Evolutionary conservation across 1,140 invertebrate genomes (phyloP).

Genomic region (Diorhabda elongata): DNA sequence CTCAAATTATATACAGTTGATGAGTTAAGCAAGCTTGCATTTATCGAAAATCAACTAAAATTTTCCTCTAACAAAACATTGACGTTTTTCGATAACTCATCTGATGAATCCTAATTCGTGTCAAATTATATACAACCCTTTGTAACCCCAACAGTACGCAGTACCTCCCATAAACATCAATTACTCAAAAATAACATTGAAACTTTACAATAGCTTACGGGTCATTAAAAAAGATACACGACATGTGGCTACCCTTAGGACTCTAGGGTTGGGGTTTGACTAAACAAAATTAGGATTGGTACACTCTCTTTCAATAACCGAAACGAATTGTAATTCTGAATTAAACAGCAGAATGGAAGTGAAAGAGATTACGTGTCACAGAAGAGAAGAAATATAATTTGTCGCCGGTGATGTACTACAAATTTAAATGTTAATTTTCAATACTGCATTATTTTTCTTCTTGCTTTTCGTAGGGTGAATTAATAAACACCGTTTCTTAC

Average conservation of each 20-base stretch:
- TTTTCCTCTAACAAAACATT: not conserved
- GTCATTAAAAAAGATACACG: conserved; percentile 21
- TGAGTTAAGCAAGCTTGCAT: no score
- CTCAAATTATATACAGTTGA: no score
- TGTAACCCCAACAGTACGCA: not conserved
- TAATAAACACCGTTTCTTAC: no score
- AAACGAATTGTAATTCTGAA: not conserved
- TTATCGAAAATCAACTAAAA: no score
- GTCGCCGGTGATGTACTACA: not conserved
- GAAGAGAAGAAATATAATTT: no score
- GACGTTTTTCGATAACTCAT: not conserved
- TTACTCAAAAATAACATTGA: conserved; percentile 14
- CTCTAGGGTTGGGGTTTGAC: conserved; percentile 10
- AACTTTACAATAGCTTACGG: conserved; percentile 21
- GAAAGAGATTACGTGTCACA: not conserved
- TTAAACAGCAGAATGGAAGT: not conserved
- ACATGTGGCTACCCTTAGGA: conserved; percentile 19
- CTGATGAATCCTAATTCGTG: not conserved
- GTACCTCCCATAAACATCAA: conserved; percentile 4
- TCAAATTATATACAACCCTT: not conserved
- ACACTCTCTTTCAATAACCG: conserved; percentile 7
- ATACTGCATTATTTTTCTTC: no score
- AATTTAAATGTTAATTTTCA: not conserved
- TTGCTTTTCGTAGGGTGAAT: no score
- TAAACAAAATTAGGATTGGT: conserved; percentile 17